Conservation (phyloP, 64 coral and sea anemone species). For the Montipora foliosa region DNA sequence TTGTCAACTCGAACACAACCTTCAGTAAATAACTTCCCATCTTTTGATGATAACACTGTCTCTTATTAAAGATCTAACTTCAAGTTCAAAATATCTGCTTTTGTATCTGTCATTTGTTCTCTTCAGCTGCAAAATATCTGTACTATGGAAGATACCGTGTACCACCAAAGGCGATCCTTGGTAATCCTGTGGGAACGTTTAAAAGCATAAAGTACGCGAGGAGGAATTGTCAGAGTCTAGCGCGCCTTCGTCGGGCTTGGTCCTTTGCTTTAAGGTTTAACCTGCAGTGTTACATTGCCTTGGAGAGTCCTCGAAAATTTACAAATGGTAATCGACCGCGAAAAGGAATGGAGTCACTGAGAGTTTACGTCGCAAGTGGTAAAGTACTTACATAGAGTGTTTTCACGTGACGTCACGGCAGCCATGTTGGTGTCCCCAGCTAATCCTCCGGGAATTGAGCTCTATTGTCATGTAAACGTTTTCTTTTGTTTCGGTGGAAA, state of each 20-base stretch:
- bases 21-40: background rate
- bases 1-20: too few relatives aligned
- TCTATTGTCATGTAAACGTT: too few relatives aligned
- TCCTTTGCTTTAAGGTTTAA: constrained; percentile 13
- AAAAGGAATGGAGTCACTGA: constrained; percentile 26
- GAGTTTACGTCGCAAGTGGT: constrained; percentile 15
- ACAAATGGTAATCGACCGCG: background rate
- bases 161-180: constrained; percentile 6
- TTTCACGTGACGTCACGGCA: background rate
- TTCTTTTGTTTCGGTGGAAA: too few relatives aligned
- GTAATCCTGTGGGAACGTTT: background rate
- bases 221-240: constrained; percentile 12
- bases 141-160: constrained; percentile 5
- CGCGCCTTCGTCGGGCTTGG: constrained; percentile 37
- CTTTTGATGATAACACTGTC: background rate
- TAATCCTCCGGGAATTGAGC: too few relatives aligned
- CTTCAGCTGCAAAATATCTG: constrained; percentile 10
- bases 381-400: background rate
- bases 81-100: background rate
- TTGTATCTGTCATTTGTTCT: background rate
- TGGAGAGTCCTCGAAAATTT: constrained; percentile 10
- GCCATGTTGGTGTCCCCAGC: too few relatives aligned
- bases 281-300: constrained; percentile 1
- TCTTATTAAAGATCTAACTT: background rate
- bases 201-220: constrained; percentile 3